Evolutionary conservation across 2,113 vertebrate genomes (phyloP).

Genomic region (Pipa parva): DNA sequence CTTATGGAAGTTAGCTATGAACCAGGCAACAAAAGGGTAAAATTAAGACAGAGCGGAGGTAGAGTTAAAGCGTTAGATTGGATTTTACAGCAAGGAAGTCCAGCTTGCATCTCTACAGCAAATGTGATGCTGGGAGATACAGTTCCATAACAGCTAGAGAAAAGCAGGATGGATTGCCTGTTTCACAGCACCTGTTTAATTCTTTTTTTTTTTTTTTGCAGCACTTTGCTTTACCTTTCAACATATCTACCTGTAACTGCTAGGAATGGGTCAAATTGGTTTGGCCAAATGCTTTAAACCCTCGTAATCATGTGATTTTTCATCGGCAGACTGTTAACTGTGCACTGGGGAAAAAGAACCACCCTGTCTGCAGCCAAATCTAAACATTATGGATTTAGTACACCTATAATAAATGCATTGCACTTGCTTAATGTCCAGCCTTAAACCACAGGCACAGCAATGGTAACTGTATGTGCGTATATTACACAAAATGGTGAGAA

Average conservation of each 20-base stretch:
- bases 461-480: constrained; percentile 45
- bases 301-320: no score
- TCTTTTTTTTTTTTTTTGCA: no score
- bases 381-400: no score
- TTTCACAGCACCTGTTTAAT: no score
- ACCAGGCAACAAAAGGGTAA: constrained; percentile 42
- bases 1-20: neutral
- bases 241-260: constrained; percentile 44
- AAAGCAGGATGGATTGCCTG: no score
- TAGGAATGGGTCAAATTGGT: no score
- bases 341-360: no score
- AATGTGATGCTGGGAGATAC: no score
- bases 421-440: constrained; percentile 52
- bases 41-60: constrained; percentile 78
- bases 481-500: constrained; percentile 57
- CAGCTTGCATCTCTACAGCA: constrained; percentile 61
- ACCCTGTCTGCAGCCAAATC: no score
- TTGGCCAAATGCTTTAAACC: no score
- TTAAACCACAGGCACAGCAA: constrained; percentile 47
- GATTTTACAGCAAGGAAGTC: constrained; percentile 76
- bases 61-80: constrained; percentile 71
- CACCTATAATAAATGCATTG: constrained; percentile 56
- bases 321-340: no score
- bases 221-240: constrained; percentile 63
- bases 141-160: no score